phyloP scores from a whole-genome alignment of 2,797 vertebrate species.

The Chaunax sp. region DNA sequence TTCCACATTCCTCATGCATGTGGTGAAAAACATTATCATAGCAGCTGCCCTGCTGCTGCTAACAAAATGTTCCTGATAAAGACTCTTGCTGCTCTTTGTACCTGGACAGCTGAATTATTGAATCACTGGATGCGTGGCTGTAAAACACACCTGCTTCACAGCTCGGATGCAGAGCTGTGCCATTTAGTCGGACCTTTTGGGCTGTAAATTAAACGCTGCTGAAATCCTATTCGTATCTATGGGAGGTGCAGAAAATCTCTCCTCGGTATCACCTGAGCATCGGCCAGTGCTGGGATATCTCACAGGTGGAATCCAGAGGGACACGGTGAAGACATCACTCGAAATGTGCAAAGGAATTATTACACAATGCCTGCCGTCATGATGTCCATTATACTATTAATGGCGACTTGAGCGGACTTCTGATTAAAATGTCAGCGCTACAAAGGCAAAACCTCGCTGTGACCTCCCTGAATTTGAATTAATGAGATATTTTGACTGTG shows the following conservation, averaged over 20 bases:
- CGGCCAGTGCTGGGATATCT: slow-evolving; percentile 20
- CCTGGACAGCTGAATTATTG: slow-evolving; percentile 11
- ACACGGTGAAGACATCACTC: slow-evolving; percentile 19
- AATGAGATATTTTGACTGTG: slow-evolving; percentile 79
- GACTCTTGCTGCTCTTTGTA: background rate
- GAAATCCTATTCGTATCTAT: slow-evolving; percentile 25
- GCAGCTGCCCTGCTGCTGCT: slow-evolving; percentile 19
- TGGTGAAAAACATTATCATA: slow-evolving; percentile 17
- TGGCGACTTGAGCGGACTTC: slow-evolving; percentile 56
- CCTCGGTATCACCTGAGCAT: slow-evolving; percentile 18
- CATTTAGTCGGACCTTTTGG: slow-evolving; percentile 41
- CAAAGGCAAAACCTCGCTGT: slow-evolving; percentile 55
- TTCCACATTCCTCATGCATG: slow-evolving; percentile 8
- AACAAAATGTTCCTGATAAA: slow-evolving; percentile 11
- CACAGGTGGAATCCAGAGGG: slow-evolving; percentile 30
- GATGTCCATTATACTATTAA: slow-evolving; percentile 65
- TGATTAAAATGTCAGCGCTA: slow-evolving; percentile 74
- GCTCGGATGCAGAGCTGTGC: slow-evolving; percentile 30
- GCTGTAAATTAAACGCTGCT: slow-evolving; percentile 53
- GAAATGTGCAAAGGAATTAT: slow-evolving; percentile 41
- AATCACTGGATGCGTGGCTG: slow-evolving; percentile 2
- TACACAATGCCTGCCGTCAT: slow-evolving; percentile 35
- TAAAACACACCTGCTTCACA: slow-evolving; percentile 11
- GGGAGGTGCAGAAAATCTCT: slow-evolving; percentile 28
- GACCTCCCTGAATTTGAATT: slow-evolving; percentile 75